Conservation (phyloP, 1,140 invertebrate species). For the Listronotus bonariensis region DNA sequence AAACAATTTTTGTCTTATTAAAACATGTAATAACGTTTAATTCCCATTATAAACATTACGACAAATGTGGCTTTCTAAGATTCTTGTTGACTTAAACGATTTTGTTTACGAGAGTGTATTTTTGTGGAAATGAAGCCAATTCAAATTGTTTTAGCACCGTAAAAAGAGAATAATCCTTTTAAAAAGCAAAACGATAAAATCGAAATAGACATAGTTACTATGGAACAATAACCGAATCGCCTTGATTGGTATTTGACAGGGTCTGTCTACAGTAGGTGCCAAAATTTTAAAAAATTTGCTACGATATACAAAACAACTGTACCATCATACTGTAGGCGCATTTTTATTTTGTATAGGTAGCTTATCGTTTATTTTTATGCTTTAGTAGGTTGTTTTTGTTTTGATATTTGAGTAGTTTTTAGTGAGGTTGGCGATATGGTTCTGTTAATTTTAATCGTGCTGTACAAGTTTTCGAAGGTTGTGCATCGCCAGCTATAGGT, state of each 20-base stretch:
- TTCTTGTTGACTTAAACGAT: too few species aligned
- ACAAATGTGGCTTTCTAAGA: too few species aligned
- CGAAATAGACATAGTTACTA: too few species aligned
- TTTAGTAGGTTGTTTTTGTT: conserved; percentile 44
- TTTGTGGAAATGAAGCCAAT: too few species aligned
- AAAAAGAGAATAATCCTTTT: conserved; percentile 1
- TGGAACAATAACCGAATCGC: background rate
- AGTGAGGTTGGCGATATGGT: conserved; percentile 45
- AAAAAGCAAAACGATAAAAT: background rate
- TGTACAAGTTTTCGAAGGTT: conserved; percentile 50
- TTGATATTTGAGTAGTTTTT: conserved; percentile 42
- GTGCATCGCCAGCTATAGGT: conserved; percentile 49
- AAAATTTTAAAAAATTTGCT: conserved; percentile 37
- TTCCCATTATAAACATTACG: too few species aligned
- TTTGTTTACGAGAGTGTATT: too few species aligned
- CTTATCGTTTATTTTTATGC: conserved; percentile 44
- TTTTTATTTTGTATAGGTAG: conserved; percentile 45
- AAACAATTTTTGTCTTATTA: too few species aligned
- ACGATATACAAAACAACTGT: conserved; percentile 17
- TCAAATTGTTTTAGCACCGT: background rate
- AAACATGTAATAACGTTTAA: too few species aligned
- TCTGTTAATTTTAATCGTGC: conserved; percentile 42
- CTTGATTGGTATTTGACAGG: conserved; percentile 11
- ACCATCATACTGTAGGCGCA: conserved; percentile 40
- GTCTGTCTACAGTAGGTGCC: conserved; percentile 48